These are phyloP conservation scores for Arrhopalites spinosus DNA, from an alignment of 2,888 invertebrate genomes.

Conservation along the genomic window DNA sequence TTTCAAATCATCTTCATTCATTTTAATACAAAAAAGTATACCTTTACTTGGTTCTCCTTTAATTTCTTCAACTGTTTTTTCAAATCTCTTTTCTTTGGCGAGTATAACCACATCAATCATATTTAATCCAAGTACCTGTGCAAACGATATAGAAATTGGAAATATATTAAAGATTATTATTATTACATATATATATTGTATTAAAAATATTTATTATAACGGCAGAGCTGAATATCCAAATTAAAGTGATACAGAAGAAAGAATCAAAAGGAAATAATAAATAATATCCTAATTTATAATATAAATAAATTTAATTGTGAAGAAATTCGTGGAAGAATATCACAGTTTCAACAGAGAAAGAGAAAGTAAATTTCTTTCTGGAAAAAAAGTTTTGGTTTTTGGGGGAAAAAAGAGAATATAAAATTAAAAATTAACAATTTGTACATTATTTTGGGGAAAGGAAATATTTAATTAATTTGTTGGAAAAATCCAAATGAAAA, in stretches of 20 bases:
- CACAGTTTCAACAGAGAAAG: too few relatives aligned
- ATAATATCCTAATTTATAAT: too few relatives aligned
- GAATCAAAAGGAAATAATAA: too few relatives aligned
- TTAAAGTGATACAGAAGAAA: neutral
- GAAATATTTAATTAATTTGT: neutral
- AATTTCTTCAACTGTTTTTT: too few relatives aligned
- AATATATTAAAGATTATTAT: neutral
- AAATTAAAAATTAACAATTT: neutral
- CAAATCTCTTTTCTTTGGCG: too few relatives aligned
- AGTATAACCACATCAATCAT: neutral
- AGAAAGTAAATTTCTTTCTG: too few relatives aligned
- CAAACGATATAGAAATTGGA: neutral
- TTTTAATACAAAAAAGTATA: neutral
- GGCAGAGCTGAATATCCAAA: neutral
- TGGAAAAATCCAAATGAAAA: constrained; percentile 35
- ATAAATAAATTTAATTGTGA: neutral
- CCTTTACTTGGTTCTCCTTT: too few relatives aligned
- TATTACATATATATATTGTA: neutral
- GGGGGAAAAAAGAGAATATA: neutral
- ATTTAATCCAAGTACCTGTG: neutral
- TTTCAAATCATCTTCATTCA: neutral
- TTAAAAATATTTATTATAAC: neutral
- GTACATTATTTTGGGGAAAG: neutral
- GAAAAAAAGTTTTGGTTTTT: too few relatives aligned
- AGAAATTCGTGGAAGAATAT: too few relatives aligned